Base-by-base conservation (phyloP, 2,113 vertebrate genomes). In the Ascaphus truei region DNA sequence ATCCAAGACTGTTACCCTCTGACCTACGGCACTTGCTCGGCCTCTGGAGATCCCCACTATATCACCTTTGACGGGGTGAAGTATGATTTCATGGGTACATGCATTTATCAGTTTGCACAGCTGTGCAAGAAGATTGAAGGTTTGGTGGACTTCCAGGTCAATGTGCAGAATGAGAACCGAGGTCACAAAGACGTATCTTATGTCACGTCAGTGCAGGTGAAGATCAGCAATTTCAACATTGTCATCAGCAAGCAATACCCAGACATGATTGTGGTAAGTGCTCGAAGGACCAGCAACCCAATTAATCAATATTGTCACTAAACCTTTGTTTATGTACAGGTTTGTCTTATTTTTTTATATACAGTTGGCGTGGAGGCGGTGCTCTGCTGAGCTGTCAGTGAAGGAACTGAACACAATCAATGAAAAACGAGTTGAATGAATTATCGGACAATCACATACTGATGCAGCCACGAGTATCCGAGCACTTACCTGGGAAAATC, bases 71-170 rank as follows among this genome's bases (percentile, higher is more conserved):
- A 91, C 71, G 76, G 81, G 2, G 64, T 2, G 25, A 77, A 1
- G 31, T 91, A 82, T 45, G 2, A 86, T 68, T 89, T 89, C 62
- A 80, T 79, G 75, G 89, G 86, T n/a, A 89, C 83, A 3, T 89
- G 87, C 55, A 82, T 88, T 50, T 89, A 88, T 77, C 81, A 84
- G 39, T 71, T 89, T 27, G 79, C 51, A 55, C 77, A 66, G n/a
- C n/a, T 71, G 23, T 71, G 67, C 41, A 59, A 75, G 36, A 81
- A 80, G 5, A 18, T 79, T 36, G 58, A 71, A 6, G 78, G 72
- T 1, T 62, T 89, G 15, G 79, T 73, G 15, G 78, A 79, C 7
- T 88, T 89, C 76, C 76, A 85, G 59, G 71, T 89, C 16, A 65
- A 75, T 47, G 85, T 87, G 18, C 85, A 86, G 71, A 87, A 89